A percentile compares a stretch with the other conserved stretches of the same genome.
phyloP scores from a whole-genome alignment of 2,888 invertebrate species.

The Aquatica leii region DNA sequence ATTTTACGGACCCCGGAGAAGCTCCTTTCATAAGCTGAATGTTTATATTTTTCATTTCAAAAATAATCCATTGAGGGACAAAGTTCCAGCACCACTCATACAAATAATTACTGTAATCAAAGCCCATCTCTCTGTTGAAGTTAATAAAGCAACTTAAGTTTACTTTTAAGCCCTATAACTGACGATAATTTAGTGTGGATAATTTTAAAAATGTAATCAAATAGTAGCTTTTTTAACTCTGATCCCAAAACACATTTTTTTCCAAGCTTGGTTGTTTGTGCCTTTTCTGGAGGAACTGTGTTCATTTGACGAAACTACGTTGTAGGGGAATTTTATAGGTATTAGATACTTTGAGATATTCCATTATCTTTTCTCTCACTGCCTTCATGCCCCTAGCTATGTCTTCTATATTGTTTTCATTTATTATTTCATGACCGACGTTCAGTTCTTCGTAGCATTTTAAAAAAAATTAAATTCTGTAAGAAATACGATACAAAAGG shows the following conservation, averaged over 20 bases:
- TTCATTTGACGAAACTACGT: background rate
- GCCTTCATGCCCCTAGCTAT: background rate
- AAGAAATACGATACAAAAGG: background rate
- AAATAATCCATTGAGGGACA: constrained; percentile 54
- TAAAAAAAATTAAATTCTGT: background rate
- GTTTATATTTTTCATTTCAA: constrained; percentile 50
- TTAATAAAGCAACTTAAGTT: too few relatives aligned
- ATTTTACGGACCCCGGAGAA: constrained; percentile 45
- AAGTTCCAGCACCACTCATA: constrained; percentile 49
- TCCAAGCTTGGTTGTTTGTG: background rate
- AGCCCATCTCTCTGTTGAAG: too few relatives aligned
- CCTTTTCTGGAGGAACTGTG: background rate
- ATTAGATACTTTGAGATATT: background rate
- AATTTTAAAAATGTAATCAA: background rate
- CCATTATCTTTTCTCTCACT: background rate
- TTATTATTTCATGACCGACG: background rate
- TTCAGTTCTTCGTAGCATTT: background rate
- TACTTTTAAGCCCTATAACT: too few relatives aligned
- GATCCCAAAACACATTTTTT: background rate
- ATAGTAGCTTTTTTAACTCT: background rate
- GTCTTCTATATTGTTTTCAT: background rate
- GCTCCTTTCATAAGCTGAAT: constrained; percentile 46
- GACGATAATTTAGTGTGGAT: too few relatives aligned
- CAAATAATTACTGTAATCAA: too few relatives aligned
- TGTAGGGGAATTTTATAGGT: background rate